These are phyloP conservation scores for Leptodactylus fallax DNA, from an alignment of 2,797 vertebrate species.

Conservation along the genomic window DNA sequence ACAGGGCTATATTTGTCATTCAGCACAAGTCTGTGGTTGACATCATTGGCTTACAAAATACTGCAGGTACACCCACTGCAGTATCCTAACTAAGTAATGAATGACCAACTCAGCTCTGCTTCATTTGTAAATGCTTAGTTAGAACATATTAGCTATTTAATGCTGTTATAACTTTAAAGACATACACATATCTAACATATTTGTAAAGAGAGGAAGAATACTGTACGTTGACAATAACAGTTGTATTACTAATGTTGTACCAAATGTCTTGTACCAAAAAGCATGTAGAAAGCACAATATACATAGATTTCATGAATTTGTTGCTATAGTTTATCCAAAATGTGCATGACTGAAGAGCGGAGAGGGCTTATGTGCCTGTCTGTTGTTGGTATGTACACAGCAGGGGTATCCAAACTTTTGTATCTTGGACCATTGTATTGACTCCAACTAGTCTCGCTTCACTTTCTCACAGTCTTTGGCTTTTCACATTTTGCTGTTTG, in stretches of 20 bases:
- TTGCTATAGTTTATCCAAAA: neutral
- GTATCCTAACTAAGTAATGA: neutral
- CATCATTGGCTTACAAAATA: neutral
- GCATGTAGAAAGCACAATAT: neutral
- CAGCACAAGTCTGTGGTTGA: neutral
- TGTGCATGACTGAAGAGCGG: neutral
- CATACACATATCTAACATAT: neutral
- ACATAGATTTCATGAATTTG: neutral
- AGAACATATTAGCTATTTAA: neutral
- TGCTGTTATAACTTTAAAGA: neutral
- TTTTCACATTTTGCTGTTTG: conserved; percentile 7
- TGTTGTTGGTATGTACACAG: conserved; percentile 17
- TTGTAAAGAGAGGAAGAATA: neutral
- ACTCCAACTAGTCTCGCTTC: no score
- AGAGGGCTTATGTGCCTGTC: conserved; percentile 4
- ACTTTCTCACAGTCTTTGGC: neutral
- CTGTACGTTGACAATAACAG: neutral
- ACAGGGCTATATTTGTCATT: neutral
- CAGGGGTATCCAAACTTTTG: conserved; percentile 17
- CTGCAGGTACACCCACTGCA: neutral
- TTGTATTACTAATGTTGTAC: neutral
- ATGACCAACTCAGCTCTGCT: neutral
- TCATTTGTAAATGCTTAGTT: neutral
- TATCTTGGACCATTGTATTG: neutral
- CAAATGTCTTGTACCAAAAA: neutral